Evolutionary conservation across 2,888 invertebrate species (phyloP), one percentile per base, ranked within the genome.

Genomic region (Corbicula japonica): DNA sequence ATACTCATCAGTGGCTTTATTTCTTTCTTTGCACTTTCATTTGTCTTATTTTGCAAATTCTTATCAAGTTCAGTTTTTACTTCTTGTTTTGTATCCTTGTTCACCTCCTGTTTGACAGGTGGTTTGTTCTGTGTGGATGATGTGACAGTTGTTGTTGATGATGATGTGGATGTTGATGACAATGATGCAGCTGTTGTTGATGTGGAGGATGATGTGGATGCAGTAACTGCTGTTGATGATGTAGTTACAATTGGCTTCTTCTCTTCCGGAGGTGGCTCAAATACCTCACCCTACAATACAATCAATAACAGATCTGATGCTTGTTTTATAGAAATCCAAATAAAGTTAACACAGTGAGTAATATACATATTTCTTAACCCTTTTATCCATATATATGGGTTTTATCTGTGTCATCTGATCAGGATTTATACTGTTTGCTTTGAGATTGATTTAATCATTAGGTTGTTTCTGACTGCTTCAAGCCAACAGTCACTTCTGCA

Each of bases 181-280:
- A 41, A 6, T 50, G 62, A 38, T 41, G 54, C 12, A 34, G 60
- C 18, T 32, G 41, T 35, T 60, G 70, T 28, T 68, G 72, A 48
- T 58, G 81, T 30, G 58, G 66, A 10, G 26, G 66, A 1, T 58
- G 58, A 0, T 68, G 54, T 23, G 41, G 71, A 18, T 52, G 61
- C 18, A 32, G 38, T 54, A 48, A 52, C 15, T 54, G 26, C 23
- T 38, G 68, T 15, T 28, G 56, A 21, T 32, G 76, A 34, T 58
- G 69, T 35, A 41, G 65, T n/a, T 12, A 58, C n/a, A 28, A n/a
- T 26, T n/a, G 56, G 62, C 12, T 23, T 52, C 23, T 66, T 81
- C 41, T 75, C 71, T n/a, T 81, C 70, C 15, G 81, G 74, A 10
- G 76, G 76, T 10, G 81, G 74, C 18, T 77, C 77, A 72, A 77